Conservation (phyloP, 2,797 vertebrate species). For the Rhinoraja longicauda region DNA sequence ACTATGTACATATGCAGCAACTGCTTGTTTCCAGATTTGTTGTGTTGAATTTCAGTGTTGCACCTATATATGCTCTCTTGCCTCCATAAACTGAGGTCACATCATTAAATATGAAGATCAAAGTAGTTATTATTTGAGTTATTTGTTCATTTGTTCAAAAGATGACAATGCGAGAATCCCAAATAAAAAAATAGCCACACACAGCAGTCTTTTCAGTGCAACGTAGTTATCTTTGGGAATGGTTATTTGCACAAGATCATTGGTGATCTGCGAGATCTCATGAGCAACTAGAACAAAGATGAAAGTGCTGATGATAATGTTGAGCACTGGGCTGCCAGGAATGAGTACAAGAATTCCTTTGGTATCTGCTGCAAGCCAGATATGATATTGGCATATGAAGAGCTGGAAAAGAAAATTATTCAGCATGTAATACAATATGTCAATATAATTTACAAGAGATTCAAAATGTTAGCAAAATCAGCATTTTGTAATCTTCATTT, state of each 20-base stretch:
- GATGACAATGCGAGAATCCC: constrained; percentile 66
- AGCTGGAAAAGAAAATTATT: constrained; percentile 62
- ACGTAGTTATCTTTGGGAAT: constrained; percentile 85
- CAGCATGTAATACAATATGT: not conserved
- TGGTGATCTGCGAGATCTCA: constrained; percentile 93
- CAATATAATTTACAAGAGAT: not conserved
- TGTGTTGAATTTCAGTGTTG: not conserved
- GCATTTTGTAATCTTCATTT: not conserved
- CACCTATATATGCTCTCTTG: not conserved
- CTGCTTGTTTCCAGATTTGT: not conserved
- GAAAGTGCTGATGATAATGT: constrained; percentile 91
- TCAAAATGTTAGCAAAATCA: constrained; percentile 1
- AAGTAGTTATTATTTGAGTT: constrained; percentile 27
- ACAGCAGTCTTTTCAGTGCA: constrained; percentile 76
- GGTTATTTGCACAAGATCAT: constrained; percentile 85
- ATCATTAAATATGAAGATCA: constrained; percentile 10
- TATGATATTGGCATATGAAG: constrained; percentile 98
- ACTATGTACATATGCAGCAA: not conserved
- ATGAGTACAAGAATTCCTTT: constrained; percentile 91
- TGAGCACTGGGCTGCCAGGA: constrained; percentile 83
- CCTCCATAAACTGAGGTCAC: not conserved
- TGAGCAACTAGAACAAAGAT: constrained; percentile 98
- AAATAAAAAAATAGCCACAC: constrained; percentile 62
- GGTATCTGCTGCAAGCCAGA: constrained; percentile 96
- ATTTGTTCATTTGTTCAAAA: constrained; percentile 41